These are phyloP conservation scores for Pogonognathellus flavescens DNA, from an alignment of 1,140 invertebrate genomes.

Conservation along the genomic window DNA sequence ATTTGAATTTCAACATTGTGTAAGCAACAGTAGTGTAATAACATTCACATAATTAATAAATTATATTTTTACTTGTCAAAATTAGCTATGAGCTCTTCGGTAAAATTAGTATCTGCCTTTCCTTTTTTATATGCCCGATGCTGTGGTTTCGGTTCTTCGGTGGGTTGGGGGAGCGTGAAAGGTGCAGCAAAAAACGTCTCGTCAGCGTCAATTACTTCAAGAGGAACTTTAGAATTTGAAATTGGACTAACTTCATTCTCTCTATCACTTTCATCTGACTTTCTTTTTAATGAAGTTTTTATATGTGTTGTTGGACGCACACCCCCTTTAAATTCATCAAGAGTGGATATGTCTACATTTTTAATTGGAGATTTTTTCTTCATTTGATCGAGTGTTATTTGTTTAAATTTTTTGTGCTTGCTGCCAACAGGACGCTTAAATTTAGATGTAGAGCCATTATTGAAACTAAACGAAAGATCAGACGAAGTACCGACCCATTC, in stretches of 20 bases:
- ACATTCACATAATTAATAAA: too few species aligned
- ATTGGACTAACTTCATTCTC: neutral
- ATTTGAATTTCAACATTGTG: too few species aligned
- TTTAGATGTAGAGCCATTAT: neutral
- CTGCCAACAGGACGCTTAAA: neutral
- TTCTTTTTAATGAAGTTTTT: neutral
- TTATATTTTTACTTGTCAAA: slow-evolving; percentile 18
- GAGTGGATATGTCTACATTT: neutral
- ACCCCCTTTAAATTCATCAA: slow-evolving; percentile 16
- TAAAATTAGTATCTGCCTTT: neutral
- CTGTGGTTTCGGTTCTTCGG: neutral
- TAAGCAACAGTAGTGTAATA: too few species aligned
- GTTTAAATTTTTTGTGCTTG: neutral
- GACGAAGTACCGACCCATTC: neutral
- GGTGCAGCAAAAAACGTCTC: neutral
- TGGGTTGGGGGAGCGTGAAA: neutral
- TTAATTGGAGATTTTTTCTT: neutral
- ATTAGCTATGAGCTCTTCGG: neutral
- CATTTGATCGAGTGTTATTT: slow-evolving; percentile 15
- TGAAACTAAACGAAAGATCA: neutral
- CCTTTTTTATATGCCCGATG: neutral
- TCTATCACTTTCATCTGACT: neutral
- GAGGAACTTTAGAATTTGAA: neutral
- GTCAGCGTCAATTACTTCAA: neutral
- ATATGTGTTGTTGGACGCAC: neutral